These are phyloP conservation scores for Eutolmus rufibarbis DNA, from an alignment of 2,888 invertebrate species.

Conservation along the genomic window DNA sequence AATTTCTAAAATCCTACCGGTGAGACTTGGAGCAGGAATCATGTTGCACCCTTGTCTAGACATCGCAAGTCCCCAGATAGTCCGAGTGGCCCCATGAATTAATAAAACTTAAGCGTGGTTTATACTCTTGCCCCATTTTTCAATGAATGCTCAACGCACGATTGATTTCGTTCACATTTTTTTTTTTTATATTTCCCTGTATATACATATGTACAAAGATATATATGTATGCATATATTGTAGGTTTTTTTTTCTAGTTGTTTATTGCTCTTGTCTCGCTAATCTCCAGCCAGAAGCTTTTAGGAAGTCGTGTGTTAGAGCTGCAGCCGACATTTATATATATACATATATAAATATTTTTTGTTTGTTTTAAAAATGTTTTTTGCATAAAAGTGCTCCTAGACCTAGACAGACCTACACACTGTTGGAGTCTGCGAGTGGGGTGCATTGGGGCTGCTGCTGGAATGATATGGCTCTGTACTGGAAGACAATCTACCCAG, in stretches of 20 bases:
- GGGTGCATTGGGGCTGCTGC: not conserved
- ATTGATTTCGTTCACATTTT: not conserved
- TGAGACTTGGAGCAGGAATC: not conserved
- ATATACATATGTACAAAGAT: not conserved
- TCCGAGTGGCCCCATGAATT: not conserved
- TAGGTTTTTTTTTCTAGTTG: not conserved
- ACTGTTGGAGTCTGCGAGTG: not conserved
- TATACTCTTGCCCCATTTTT: slow-evolving; percentile 15
- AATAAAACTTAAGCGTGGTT: not conserved
- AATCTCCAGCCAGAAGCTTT: not conserved
- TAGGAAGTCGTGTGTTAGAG: not conserved
- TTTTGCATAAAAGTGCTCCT: not conserved
- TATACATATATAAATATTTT: too few relatives aligned
- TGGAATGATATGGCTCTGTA: not conserved
- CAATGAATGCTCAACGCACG: slow-evolving; percentile 5
- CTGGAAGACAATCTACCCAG: not conserved
- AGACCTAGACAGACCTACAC: not conserved
- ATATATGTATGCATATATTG: not conserved
- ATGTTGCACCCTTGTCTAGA: not conserved
- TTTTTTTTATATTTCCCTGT: not conserved
- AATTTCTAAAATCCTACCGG: not conserved
- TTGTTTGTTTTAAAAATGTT: not conserved
- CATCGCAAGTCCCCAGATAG: not conserved
- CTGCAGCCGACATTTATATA: not conserved
- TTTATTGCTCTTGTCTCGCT: not conserved